Percentiles rank a stretch among this genome's conserved stretches.
Conservation (phyloP, 2,797 vertebrate species). For the Catamblyrhynchus diadema region DNA sequence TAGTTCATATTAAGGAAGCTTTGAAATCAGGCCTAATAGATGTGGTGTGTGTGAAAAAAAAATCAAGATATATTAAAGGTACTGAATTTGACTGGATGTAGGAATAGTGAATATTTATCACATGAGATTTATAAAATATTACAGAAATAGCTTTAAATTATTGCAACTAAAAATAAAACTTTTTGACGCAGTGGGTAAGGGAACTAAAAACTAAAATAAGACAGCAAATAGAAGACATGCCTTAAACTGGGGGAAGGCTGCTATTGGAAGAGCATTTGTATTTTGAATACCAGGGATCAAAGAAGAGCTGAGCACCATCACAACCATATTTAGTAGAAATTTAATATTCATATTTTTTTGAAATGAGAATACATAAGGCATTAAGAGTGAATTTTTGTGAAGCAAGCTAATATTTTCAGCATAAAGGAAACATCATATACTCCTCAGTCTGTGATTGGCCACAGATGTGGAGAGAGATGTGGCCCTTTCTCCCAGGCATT, state of each 20-base stretch:
- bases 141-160: neutral
- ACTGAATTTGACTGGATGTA: neutral
- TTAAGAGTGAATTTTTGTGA: neutral
- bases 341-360: neutral
- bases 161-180: neutral
- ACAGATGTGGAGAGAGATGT: neutral
- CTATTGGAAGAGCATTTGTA: neutral
- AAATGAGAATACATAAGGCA: neutral
- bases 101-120: neutral
- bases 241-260: neutral
- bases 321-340: neutral
- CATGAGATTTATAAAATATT: neutral
- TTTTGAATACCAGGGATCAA: neutral
- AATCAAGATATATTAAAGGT: neutral
- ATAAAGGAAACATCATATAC: neutral
- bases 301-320: neutral
- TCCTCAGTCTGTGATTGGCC: neutral
- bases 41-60: neutral
- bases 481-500: neutral
- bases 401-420: neutral
- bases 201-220: neutral
- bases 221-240: neutral
- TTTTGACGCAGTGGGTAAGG: neutral
- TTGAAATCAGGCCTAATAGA: neutral
- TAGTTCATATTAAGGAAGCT: neutral